phyloP scores from a whole-genome alignment of 1,140 invertebrate genomes.

The Calosoma granatense region DNA sequence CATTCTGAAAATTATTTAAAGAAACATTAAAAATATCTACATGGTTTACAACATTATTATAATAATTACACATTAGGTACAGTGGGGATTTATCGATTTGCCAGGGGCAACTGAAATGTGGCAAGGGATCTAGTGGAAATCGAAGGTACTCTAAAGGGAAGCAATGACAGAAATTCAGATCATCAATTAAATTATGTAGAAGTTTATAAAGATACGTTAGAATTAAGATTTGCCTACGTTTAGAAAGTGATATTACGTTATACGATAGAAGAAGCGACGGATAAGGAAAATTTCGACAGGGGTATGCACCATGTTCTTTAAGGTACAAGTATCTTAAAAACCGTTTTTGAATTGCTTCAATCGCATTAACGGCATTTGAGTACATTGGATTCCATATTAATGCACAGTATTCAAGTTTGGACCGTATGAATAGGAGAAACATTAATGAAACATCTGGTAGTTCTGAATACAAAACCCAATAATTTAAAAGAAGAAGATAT shows the following conservation, averaged over 20 bases:
- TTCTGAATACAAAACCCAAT: background rate
- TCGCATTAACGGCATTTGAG: background rate
- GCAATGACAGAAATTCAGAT: background rate
- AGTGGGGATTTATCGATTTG: background rate
- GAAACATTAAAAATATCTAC: background rate
- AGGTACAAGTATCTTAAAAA: background rate
- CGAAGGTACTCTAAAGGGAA: background rate
- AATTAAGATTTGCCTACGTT: background rate
- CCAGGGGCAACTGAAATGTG: background rate
- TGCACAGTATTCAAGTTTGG: background rate
- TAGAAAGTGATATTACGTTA: background rate
- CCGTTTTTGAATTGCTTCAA: background rate
- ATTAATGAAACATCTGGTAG: background rate
- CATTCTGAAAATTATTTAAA: background rate
- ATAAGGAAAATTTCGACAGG: background rate
- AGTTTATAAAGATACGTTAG: background rate
- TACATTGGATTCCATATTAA: background rate
- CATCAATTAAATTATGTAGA: background rate
- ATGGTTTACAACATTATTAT: too few relatives aligned
- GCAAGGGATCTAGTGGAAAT: background rate
- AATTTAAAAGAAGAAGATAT: background rate
- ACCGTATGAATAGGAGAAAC: background rate
- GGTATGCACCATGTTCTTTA: background rate
- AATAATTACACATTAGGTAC: background rate
- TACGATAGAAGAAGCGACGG: background rate